Conservation (phyloP, 2,113 vertebrate species). For the Epinephelus cyanopodus region DNA sequence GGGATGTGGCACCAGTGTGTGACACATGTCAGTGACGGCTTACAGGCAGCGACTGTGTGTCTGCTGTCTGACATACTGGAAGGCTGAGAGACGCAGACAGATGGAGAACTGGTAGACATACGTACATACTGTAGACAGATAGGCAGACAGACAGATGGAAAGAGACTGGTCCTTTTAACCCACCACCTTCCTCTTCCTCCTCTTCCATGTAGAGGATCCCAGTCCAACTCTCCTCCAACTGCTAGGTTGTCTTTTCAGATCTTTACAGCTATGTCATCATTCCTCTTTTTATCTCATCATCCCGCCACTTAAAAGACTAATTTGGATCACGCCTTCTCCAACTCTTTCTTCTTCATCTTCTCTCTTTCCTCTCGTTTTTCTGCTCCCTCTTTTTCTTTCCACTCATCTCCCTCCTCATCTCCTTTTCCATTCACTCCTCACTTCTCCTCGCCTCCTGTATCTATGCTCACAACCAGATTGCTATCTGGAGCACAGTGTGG, state of each 20-base stretch:
- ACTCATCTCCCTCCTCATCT: neutral
- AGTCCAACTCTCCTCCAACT: slow-evolving; percentile 7
- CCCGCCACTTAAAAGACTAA: slow-evolving; percentile 29
- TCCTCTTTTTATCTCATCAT: slow-evolving; percentile 43
- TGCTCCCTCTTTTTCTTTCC: neutral
- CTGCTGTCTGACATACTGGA: slow-evolving; percentile 43
- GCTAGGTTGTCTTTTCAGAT: slow-evolving; percentile 22
- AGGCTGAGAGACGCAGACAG: slow-evolving; percentile 39
- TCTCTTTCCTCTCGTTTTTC: neutral
- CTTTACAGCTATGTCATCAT: slow-evolving; percentile 46
- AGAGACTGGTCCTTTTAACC: slow-evolving; percentile 20
- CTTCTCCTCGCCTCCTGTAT: slow-evolving; percentile 8
- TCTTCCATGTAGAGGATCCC: neutral
- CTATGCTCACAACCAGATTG: slow-evolving; percentile 19
- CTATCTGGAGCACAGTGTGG: slow-evolving; percentile 54
- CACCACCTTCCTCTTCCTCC: neutral
- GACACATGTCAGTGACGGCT: slow-evolving; percentile 71
- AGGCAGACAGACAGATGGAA: slow-evolving; percentile 33
- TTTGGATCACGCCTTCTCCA: slow-evolving; percentile 23
- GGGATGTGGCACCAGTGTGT: slow-evolving; percentile 61
- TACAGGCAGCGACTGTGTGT: slow-evolving; percentile 56
- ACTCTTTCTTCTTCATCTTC: neutral
- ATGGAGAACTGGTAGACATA: slow-evolving; percentile 10
- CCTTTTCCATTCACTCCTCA: neutral
- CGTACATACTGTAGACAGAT: slow-evolving; percentile 16